These are phyloP conservation scores for Drosophila limbata DNA, from an alignment of 2,888 invertebrate genomes.

Conservation along the genomic window DNA sequence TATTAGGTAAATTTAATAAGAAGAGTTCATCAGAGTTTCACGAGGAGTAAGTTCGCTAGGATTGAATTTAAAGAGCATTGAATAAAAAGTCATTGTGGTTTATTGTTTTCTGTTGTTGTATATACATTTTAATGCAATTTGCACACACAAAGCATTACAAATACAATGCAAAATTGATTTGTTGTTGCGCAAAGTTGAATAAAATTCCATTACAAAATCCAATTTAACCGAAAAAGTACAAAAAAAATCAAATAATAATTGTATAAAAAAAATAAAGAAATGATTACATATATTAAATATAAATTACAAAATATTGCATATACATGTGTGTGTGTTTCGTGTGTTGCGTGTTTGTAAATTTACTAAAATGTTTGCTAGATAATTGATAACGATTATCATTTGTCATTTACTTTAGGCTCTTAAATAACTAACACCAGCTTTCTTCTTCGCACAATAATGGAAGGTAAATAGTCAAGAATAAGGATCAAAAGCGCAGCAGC, in stretches of 20 bases:
- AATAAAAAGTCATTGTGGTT: constrained; percentile 20
- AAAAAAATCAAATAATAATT: constrained; percentile 23
- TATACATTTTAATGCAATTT: constrained; percentile 68
- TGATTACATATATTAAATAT: constrained; percentile 40
- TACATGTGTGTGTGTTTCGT: constrained; percentile 18
- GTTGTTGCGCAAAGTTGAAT: constrained; percentile 32
- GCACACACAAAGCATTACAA: constrained; percentile 43
- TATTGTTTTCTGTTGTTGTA: constrained; percentile 38
- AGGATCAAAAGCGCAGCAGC: constrained; percentile 21
- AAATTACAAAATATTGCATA: constrained; percentile 50
- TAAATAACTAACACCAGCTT: constrained; percentile 56
- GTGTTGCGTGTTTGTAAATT: constrained; percentile 39
- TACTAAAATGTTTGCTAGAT: constrained; percentile 51
- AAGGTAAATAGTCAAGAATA: neutral
- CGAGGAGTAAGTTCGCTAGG: neutral
- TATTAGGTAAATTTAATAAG: neutral
- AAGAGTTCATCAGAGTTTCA: neutral
- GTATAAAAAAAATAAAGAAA: constrained; percentile 1
- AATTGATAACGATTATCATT: constrained; percentile 19
- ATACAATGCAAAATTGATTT: constrained; percentile 31
- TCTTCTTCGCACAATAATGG: constrained; percentile 8
- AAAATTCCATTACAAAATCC: constrained; percentile 58
- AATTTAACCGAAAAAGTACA: constrained; percentile 51
- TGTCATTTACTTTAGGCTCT: constrained; percentile 24
- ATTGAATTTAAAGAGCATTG: constrained; percentile 8